phyloP scores from a whole-genome alignment of 2,113 vertebrate genomes.

The Anthoscopus minutus region DNA sequence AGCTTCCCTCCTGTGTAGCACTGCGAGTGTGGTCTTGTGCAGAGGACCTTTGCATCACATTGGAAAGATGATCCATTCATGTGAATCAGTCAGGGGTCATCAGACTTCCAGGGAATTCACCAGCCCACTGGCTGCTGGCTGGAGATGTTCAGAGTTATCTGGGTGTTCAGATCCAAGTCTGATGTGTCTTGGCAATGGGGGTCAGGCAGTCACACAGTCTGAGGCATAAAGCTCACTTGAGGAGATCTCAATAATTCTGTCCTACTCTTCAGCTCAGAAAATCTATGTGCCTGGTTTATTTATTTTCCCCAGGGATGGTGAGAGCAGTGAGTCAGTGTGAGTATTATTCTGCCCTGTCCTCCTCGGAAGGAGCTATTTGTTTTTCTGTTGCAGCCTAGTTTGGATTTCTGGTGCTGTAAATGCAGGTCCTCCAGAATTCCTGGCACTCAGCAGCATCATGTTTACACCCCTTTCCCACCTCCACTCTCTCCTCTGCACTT shows the following conservation, averaged over 20 bases:
- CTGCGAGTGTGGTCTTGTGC: background rate
- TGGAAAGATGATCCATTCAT: background rate
- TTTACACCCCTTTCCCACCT: background rate
- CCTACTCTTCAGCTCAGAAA: background rate
- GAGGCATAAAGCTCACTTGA: background rate
- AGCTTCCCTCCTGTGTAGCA: background rate
- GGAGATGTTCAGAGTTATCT: background rate
- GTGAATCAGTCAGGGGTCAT: background rate
- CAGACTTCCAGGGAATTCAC: background rate
- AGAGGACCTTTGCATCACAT: background rate
- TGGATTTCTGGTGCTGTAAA: background rate
- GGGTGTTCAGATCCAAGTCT: background rate
- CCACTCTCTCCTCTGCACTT: background rate
- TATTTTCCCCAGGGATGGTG: background rate
- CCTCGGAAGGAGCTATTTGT: background rate
- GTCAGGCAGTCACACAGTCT: background rate
- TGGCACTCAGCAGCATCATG: background rate
- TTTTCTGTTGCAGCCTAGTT: background rate
- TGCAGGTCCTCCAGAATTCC: background rate
- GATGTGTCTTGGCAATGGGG: accelerated
- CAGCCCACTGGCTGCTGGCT: background rate
- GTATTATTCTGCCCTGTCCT: background rate
- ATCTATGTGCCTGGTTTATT: background rate
- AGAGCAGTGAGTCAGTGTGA: background rate
- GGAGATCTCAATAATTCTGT: background rate